Percentiles rank a stretch among this genome's conserved stretches.
Conservation (phyloP, 1,140 invertebrate species). For the Sminthurides bifidus region DNA sequence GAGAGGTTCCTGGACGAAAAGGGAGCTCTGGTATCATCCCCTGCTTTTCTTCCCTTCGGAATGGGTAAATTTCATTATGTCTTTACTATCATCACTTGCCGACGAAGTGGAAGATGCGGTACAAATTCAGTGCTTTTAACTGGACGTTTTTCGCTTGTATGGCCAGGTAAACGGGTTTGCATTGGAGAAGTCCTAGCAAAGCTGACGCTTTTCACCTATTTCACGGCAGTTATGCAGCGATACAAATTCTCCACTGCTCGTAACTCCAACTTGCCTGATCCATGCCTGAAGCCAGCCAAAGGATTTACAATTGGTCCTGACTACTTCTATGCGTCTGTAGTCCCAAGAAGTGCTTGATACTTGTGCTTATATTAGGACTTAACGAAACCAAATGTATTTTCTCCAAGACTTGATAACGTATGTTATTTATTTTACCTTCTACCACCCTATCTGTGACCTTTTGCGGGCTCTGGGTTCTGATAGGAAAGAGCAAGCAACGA, state of each 20-base stretch:
- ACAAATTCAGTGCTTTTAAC: neutral
- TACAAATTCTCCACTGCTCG: conserved; percentile 48
- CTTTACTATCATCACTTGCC: neutral
- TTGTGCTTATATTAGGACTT: neutral
- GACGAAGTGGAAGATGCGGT: neutral
- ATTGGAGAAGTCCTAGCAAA: conserved; percentile 72
- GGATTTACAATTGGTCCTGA: conserved; percentile 25
- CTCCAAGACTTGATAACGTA: too few relatives aligned
- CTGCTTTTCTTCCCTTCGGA: conserved; percentile 62
- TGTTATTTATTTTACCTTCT: too few relatives aligned
- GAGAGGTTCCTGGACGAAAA: conserved; percentile 57
- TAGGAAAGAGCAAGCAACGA: too few relatives aligned
- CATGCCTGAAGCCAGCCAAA: conserved; percentile 7
- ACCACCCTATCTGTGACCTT: neutral
- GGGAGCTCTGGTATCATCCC: conserved; percentile 53
- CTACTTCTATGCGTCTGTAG: conserved; percentile 18
- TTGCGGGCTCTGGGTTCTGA: neutral
- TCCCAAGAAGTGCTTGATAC: neutral
- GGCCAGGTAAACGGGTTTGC: conserved; percentile 61
- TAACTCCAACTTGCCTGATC: conserved; percentile 5
- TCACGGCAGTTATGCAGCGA: conserved; percentile 60
- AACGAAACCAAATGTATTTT: conserved; percentile 2
- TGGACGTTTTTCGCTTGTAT: conserved; percentile 7
- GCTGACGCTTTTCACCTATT: conserved; percentile 74
- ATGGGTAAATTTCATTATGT: conserved; percentile 42